Conservation (phyloP, 2,888 invertebrate genomes). For the Drosophila ustulata region DNA sequence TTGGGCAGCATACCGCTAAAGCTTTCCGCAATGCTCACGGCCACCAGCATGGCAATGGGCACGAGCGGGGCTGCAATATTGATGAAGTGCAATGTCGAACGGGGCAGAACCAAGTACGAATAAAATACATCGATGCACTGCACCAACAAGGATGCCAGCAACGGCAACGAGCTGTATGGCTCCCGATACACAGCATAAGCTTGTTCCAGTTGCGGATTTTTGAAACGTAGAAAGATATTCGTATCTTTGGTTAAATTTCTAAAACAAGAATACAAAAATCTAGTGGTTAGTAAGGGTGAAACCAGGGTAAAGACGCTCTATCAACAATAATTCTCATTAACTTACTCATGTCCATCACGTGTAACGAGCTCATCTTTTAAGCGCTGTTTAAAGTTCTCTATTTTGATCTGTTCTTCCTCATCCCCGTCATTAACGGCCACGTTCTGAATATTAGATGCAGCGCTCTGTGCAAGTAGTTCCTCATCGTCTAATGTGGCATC, state of each 20-base stretch:
- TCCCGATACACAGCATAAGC: conserved; percentile 89
- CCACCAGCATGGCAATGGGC: conserved; percentile 83
- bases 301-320: not conserved
- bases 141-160: conserved; percentile 88
- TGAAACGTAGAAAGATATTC: conserved; percentile 88
- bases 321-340: not conserved
- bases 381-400: conserved; percentile 91
- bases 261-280: not conserved
- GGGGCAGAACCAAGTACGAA: conserved; percentile 86
- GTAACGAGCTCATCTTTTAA: conserved; percentile 93
- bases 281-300: not conserved
- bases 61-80: conserved; percentile 82
- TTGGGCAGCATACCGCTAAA: conserved; percentile 84
- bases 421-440: conserved; percentile 64
- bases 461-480: conserved; percentile 75
- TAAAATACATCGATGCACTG: conserved; percentile 86
- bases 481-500: conserved; percentile 77
- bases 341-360: conserved; percentile 92
- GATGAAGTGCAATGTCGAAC: conserved; percentile 82
- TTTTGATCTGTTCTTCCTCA: conserved; percentile 83
- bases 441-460: conserved; percentile 54
- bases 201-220: conserved; percentile 88
- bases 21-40: conserved; percentile 84
- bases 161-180: conserved; percentile 88
- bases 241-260: conserved; percentile 88